Base-by-base conservation (phyloP, 2,888 invertebrate genomes). In the Mythimna vitellina region DNA sequence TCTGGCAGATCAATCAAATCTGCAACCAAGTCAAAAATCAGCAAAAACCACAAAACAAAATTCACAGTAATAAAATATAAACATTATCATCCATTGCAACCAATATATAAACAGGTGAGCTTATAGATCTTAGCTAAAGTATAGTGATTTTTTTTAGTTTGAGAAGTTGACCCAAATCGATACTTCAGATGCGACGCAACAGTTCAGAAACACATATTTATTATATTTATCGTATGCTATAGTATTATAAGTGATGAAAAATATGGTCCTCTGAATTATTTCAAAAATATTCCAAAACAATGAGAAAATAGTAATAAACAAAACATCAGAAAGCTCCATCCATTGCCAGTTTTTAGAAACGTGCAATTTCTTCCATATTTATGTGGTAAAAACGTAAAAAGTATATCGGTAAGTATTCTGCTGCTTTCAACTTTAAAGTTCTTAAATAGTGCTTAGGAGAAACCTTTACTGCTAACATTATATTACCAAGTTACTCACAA, bases 131-230 rank as follows among this genome's bases (percentile, higher is more conserved):
- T 73, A 65, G 29, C 17, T 57, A 70, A 51, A 72, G 9, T 17
- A 56, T 78, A 49, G 74, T 67, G 46, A 57, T 67, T 69, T 72
- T 66, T 32, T 29, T 62, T 73, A 72, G 78, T 78, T 75, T 64
- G 53, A 60, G 85, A 87, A 88, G 87, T 90, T 90, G 89, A 90
- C 89, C 88, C 88, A 88, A 89, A 83, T 85, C 70, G 29, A 80
- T 83, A 70, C 69, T 62, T 76, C 70, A 83, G 78, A 81, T 79
- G 17, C 29, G 12, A 46, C 32, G 29, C 20, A 51, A n/a, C 25
- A 38, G 46, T 49, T 42, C 25, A 38, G 38, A 51, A 56, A 10
- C 49, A 49, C n/a, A n/a, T 53, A 46, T 53, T 20, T 72, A 58
- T 51, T 63, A 29, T 22, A 46, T 49, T 53, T 58, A 9, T 4